Evolutionary conservation across 2,888 invertebrate species (phyloP).

Genomic region (Gibbula magus): DNA sequence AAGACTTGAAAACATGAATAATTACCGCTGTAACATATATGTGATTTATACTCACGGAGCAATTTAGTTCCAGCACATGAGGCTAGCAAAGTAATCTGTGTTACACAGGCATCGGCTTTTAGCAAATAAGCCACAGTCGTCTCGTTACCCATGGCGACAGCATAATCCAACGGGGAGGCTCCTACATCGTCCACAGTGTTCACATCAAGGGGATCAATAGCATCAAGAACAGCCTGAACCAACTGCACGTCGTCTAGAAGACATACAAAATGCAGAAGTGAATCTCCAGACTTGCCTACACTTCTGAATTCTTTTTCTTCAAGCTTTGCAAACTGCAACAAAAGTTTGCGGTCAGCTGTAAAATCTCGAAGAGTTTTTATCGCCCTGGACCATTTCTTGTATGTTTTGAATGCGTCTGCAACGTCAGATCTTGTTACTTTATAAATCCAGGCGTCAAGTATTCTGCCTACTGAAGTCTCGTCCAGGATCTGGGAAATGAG

Average conservation of each 20-base stretch:
- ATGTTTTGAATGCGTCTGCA: not conserved
- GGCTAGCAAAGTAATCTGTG: conserved; percentile 35
- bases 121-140: conserved; percentile 35
- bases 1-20: too few species aligned
- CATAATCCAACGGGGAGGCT: conserved; percentile 37
- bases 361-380: not conserved
- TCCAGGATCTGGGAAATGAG: not conserved
- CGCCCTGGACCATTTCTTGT: not conserved
- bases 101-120: conserved; percentile 26
- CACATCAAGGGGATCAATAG: conserved; percentile 25
- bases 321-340: not conserved
- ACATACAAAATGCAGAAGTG: conserved; percentile 27
- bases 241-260: conserved; percentile 26
- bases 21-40: not conserved
- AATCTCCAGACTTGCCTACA: not conserved
- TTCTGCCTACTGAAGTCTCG: too few species aligned
- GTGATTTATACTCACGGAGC: conserved; percentile 21
- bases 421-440: not conserved
- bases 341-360: not conserved
- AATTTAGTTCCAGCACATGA: conserved; percentile 31
- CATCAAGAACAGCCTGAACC: conserved; percentile 26
- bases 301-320: not conserved
- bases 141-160: conserved; percentile 37
- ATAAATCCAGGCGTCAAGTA: not conserved
- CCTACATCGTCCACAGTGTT: conserved; percentile 26